Base-by-base conservation (phyloP, 2,888 invertebrate species). In the Litoditis marina region DNA sequence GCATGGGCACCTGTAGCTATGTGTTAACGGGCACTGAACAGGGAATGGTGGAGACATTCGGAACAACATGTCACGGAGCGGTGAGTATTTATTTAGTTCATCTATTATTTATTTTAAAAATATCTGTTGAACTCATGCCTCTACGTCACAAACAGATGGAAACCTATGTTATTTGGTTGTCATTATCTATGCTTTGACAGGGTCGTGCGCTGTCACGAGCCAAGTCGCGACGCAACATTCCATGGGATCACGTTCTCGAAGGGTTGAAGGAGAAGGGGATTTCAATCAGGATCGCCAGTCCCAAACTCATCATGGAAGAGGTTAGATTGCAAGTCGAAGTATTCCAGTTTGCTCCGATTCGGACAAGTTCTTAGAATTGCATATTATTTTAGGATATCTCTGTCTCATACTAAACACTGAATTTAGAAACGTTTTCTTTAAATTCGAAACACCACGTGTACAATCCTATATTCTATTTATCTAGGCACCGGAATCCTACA, bases 1-100 rank as follows among this genome's bases (percentile, higher is more conserved):
- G 96, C 2, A 99, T 98, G 98, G 98, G 98, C 27, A 98, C 98
- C 2, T 98, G 96, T 84, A 95, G 95, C 83, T 98, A 99, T 85
- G 95, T 99, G 5, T 87, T 99, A 36, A 99, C 98, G 34, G 98
- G 86, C 13, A 98, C 98, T 13, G 92, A 94, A 82, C 89, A 90
- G 82, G 98, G 96, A 73, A 95, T 98, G 94, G 87, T 89, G 74
- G 94, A 95, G 85, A 98, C 98, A 0, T 98, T 94, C 86, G 98
- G 98, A 50, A 95, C 96, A n/a, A 99, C 98, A 0, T 98, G 98
- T 84, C 98, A 99, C 85, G 98, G 98, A 82, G 98, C 98, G 65
- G 94, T 94, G 87, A 88, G 90, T 88, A 39, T 47, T 39, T 51
- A 11, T 34, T 36, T 52, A 31, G 8, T 44, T 44, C 13, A 4